Conservation (phyloP, 1,140 invertebrate genomes). For the Drosophila miranda region DNA sequence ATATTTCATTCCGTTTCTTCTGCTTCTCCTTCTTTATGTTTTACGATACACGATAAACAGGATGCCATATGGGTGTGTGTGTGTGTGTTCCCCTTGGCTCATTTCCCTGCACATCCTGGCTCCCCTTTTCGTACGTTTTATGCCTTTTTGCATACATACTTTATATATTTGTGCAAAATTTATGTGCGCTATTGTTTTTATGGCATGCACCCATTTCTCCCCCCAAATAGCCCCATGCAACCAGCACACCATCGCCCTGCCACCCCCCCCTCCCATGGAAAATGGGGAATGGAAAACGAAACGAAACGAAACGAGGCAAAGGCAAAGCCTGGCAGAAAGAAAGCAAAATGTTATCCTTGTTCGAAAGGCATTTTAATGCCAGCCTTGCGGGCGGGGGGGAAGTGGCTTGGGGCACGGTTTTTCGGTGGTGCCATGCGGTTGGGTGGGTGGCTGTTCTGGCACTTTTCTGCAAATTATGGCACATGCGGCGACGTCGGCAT, state of each 20-base stretch:
- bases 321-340: constrained; percentile 43
- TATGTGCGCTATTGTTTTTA: constrained; percentile 82
- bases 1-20: constrained; percentile 41
- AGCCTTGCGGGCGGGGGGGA: constrained; percentile 17
- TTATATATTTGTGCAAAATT: constrained; percentile 81
- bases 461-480: constrained; percentile 77
- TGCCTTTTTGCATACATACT: constrained; percentile 81
- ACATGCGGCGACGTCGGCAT: constrained; percentile 67
- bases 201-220: constrained; percentile 80
- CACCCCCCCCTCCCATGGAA: constrained; percentile 14
- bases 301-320: constrained; percentile 18
- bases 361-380: constrained; percentile 54
- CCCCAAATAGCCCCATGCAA: constrained; percentile 53
- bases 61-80: constrained; percentile 8
- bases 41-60: constrained; percentile 47
- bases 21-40: constrained; percentile 52
- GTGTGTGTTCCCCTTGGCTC: constrained; percentile 21
- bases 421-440: constrained; percentile 24
- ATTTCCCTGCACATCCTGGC: constrained; percentile 12
- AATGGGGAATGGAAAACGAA: too few relatives aligned
- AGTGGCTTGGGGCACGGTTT: constrained; percentile 2
- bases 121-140: constrained; percentile 61
- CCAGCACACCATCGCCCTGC: too few relatives aligned
- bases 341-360: constrained; percentile 68
- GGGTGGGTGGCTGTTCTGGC: constrained; percentile 49